Evolutionary conservation across 2,888 invertebrate genomes (phyloP).

Genomic region (Brenthis daphne): DNA sequence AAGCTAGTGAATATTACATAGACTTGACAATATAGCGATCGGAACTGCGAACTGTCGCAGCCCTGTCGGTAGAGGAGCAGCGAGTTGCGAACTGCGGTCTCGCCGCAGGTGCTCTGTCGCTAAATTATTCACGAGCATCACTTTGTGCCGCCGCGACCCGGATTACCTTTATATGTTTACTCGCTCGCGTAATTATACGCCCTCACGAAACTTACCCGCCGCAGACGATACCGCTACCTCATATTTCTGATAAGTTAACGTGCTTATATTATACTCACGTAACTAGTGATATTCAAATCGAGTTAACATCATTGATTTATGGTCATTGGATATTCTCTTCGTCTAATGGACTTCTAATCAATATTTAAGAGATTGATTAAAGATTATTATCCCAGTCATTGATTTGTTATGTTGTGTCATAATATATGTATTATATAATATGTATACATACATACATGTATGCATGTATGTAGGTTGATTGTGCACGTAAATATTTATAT

Average conservation of each 20-base stretch:
- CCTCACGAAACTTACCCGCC: slow-evolving; percentile 72
- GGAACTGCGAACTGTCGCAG: slow-evolving; percentile 39
- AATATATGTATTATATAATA: too few relatives aligned
- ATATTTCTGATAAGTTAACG: slow-evolving; percentile 17
- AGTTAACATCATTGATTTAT: background rate
- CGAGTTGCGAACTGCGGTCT: slow-evolving; percentile 55
- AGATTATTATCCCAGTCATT: too few relatives aligned
- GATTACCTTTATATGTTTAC: slow-evolving; percentile 82
- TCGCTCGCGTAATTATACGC: slow-evolving; percentile 79
- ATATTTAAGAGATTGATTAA: too few relatives aligned
- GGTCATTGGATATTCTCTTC: too few relatives aligned
- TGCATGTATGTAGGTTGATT: too few relatives aligned
- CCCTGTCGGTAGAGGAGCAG: slow-evolving; percentile 49
- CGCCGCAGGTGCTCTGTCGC: slow-evolving; percentile 70
- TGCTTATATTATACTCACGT: slow-evolving; percentile 1
- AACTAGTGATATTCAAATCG: background rate
- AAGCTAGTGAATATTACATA: slow-evolving; percentile 25
- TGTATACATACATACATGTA: too few relatives aligned
- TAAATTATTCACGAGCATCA: slow-evolving; percentile 79
- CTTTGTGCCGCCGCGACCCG: slow-evolving; percentile 80
- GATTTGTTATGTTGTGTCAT: too few relatives aligned
- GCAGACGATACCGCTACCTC: slow-evolving; percentile 33
- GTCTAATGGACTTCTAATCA: too few relatives aligned
- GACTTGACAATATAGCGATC: slow-evolving; percentile 9
- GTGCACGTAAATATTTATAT: too few relatives aligned